Base-by-base conservation (phyloP, 2,113 vertebrate species). In the Lontra canadensis region DNA sequence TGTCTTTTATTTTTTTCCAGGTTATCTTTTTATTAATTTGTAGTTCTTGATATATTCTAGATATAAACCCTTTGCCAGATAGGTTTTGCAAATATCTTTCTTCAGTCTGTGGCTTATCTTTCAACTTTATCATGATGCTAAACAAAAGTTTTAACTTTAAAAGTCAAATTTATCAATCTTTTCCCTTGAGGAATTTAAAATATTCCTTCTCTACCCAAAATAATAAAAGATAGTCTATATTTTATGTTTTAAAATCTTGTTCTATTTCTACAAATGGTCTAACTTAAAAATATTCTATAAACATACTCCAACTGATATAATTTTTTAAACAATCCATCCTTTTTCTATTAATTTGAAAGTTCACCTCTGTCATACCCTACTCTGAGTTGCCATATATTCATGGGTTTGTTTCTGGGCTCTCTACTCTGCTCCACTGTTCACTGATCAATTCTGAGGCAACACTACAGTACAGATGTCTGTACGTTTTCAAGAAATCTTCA, bases 271-370 rank as follows among this genome's bases (percentile, higher is more conserved):
- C 39, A 88, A 67, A 79, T n/a, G 15, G 8, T 61, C 65, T 73
- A 94, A 88, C 69, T 88, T 61, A 23, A 76, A 94, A 88, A 73
- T 57, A 94, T 59, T 88, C 42, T 34, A 31, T 36, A 82, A 81
- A 81, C 59, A 89, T 42, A 61, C 1, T 49, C 42, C 65, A 94
- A 47, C 29, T 84, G n/a, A 20, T 55, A 84, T 13, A 76, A 55
- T 90, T 9, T 83, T 8, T 82, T 94, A 83, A 83, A 83, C 10
- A 95, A 82, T 34, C 13, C 67, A 73, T 63, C 67, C 44, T 34
- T 52, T 67, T 44, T 34, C 57, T 71, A 76, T 65, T 52, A 65
- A 95, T 76, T 44, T 95, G 57, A 84, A 90, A 90, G n/a, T n/a
- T 23, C 15, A 65, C 20, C 57, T 82, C 63, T 57, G 14, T 65